These are phyloP conservation scores for Caenorhabditis zanzibari DNA, from an alignment of 2,888 invertebrate genomes.

Conservation along the genomic window DNA sequence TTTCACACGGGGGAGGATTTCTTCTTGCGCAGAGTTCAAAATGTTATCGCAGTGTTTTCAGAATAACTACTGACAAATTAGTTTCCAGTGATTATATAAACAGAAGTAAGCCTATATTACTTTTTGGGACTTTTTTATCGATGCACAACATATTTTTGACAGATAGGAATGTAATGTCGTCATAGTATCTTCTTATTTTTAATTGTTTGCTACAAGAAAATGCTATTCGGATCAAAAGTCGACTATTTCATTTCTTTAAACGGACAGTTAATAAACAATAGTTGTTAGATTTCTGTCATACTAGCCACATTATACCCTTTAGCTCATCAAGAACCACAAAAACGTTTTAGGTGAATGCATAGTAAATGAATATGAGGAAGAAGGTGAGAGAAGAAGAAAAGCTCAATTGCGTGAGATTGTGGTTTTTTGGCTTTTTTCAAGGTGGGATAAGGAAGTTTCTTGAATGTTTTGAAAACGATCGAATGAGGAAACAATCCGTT, in stretches of 20 bases:
- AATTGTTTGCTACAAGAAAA: background rate
- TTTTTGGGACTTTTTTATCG: too few relatives aligned
- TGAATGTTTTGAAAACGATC: conserved; percentile 23
- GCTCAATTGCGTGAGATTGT: conserved; percentile 25
- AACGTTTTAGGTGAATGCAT: conserved; percentile 21
- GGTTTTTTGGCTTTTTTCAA: background rate
- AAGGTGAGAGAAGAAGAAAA: conserved; percentile 1
- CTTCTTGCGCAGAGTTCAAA: background rate
- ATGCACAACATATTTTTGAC: too few relatives aligned
- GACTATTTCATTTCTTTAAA: background rate
- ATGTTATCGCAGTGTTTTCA: background rate
- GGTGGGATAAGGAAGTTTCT: conserved; percentile 9
- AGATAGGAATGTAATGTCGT: too few relatives aligned
- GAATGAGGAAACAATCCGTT: conserved; percentile 9
- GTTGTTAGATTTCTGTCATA: background rate
- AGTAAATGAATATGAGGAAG: conserved; percentile 30
- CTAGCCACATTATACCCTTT: background rate
- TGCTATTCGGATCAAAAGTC: background rate
- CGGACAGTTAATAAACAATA: background rate
- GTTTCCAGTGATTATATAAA: too few relatives aligned
- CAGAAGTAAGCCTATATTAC: background rate
- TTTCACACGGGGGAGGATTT: background rate
- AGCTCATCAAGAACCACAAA: background rate
- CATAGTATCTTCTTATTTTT: background rate
- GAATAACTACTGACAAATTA: too few relatives aligned